Percentiles rank a stretch among this genome's conserved stretches.
These are phyloP conservation scores for Nysson spinosus DNA, from an alignment of 2,888 invertebrate species.

Conservation along the genomic window DNA sequence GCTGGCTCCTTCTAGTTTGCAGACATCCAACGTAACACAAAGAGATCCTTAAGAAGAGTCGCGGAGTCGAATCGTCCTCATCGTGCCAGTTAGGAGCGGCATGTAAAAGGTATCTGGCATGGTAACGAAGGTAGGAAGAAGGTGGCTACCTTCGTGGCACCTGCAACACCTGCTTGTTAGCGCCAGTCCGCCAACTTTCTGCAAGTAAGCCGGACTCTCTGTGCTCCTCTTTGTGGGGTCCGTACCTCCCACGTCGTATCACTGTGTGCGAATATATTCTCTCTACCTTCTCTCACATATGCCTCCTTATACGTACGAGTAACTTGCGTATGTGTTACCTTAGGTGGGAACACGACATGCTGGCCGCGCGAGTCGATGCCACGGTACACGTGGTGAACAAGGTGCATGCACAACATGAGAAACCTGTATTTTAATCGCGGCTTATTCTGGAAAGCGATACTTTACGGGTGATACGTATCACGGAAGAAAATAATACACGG, in stretches of 20 bases:
- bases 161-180: conserved; percentile 61
- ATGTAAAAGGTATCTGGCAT: conserved; percentile 3
- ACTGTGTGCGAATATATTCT: conserved; percentile 7
- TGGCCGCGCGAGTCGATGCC: conserved; percentile 48
- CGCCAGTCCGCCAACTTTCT: conserved; percentile 50
- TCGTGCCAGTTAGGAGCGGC: not conserved
- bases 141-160: conserved; percentile 48
- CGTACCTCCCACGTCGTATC: conserved; percentile 43
- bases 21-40: too few relatives aligned
- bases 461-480: conserved; percentile 44
- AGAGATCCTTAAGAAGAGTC: too few relatives aligned
- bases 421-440: conserved; percentile 50
- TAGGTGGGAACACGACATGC: conserved; percentile 60
- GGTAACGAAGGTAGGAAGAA: conserved; percentile 16
- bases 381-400: conserved; percentile 37
- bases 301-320: conserved; percentile 1
- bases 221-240: conserved; percentile 45
- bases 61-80: too few relatives aligned
- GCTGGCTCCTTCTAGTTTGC: too few relatives aligned
- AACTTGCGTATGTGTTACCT: conserved; percentile 39
- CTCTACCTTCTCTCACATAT: not conserved
- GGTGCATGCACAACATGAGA: conserved; percentile 35
- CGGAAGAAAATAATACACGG: conserved; percentile 11
- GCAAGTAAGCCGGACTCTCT: conserved; percentile 29
- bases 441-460: conserved; percentile 45